Percentiles rank a stretch among this genome's conserved stretches.
These are phyloP conservation scores for Dinothrombium tinctorium DNA, from an alignment of 1,140 invertebrate genomes.

Conservation along the genomic window DNA sequence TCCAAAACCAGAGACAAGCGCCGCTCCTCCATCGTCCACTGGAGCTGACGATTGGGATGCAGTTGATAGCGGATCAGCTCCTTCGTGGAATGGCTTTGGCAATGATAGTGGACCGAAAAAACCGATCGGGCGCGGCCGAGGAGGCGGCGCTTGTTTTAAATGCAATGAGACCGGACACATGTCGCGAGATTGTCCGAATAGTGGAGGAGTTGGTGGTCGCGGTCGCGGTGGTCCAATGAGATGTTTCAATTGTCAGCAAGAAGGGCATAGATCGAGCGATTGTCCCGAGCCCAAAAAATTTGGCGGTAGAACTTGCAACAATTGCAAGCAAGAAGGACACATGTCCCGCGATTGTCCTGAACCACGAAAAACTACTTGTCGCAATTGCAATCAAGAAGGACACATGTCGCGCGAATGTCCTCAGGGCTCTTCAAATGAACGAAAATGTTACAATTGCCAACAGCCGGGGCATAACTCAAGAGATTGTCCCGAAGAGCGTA, in stretches of 20 bases:
- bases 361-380: conserved; percentile 1
- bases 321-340: conserved; percentile 14
- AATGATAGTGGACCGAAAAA: no score
- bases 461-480: conserved; percentile 26
- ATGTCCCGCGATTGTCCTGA: conserved; percentile 15
- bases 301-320: conserved; percentile 13
- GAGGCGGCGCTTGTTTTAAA: conserved; percentile 7
- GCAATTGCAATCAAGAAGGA: conserved; percentile 14
- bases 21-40: no score
- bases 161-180: conserved; percentile 22
- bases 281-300: conserved; percentile 16
- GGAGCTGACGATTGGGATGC: no score
- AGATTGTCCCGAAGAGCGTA: conserved; percentile 22
- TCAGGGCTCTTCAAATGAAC: not conserved
- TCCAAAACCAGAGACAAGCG: no score
- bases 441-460: conserved; percentile 19
- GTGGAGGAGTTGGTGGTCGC: not conserved
- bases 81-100: no score
- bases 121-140: no score
- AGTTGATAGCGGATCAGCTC: no score
- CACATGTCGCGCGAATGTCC: conserved; percentile 17
- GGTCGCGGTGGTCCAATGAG: not conserved
- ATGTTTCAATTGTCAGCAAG: conserved; percentile 14
- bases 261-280: conserved; percentile 16
- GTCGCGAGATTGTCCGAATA: conserved; percentile 20